Conservation (phyloP, 37 sponge, comb jelly and placozoan species). For the Amphimedon queenslandica region DNA sequence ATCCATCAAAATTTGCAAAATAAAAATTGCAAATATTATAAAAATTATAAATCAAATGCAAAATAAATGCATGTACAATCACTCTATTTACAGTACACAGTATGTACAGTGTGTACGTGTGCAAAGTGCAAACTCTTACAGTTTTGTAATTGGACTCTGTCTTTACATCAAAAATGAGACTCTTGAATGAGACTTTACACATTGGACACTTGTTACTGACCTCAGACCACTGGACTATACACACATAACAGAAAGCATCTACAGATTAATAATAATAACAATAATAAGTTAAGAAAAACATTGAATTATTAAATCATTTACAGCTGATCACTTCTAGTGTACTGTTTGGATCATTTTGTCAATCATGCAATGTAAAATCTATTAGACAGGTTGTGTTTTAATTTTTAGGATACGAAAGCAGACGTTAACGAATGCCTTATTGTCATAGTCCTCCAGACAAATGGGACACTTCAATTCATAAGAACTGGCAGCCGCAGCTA, state of each 20-base stretch:
- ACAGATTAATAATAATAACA: background rate
- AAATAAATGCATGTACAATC: too few relatives aligned
- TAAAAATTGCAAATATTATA: too few relatives aligned
- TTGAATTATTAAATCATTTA: too few relatives aligned
- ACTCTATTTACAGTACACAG: too few relatives aligned
- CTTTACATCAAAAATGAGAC: constrained; percentile 69
- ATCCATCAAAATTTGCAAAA: too few relatives aligned
- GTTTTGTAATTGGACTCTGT: constrained; percentile 50
- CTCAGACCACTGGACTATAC: constrained; percentile 82
- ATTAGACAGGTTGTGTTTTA: too few relatives aligned
- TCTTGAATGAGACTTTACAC: constrained; percentile 67
- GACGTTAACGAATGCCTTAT: constrained; percentile 54
- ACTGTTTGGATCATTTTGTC: background rate
- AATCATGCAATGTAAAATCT: background rate
- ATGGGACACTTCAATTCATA: constrained; percentile 66
- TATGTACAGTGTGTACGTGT: background rate
- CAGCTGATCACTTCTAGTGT: too few relatives aligned
- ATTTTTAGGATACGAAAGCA: constrained; percentile 75
- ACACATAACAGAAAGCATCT: constrained; percentile 78
- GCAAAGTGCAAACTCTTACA: constrained; percentile 8
- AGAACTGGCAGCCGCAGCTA: too few relatives aligned
- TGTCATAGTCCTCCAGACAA: constrained; percentile 54
- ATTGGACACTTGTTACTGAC: constrained; percentile 71
- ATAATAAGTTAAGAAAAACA: background rate
- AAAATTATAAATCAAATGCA: too few relatives aligned